phyloP scores from a whole-genome alignment of 2,113 vertebrate genomes.

The Hippoglossus stenolepis region DNA sequence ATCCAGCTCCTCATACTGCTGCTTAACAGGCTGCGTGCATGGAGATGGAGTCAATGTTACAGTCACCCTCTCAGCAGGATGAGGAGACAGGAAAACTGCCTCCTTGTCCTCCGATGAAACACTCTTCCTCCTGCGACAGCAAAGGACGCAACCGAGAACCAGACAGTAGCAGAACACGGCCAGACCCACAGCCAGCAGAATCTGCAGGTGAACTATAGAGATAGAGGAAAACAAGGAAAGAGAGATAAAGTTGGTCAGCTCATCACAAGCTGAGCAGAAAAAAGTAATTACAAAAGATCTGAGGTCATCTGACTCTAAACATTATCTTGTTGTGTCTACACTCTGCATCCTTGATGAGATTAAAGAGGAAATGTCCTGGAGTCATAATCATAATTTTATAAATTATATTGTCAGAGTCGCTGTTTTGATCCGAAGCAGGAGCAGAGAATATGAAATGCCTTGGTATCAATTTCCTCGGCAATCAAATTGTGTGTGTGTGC shows the following conservation, averaged over 20 bases:
- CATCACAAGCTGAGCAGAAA: neutral
- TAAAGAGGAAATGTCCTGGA: conserved; percentile 72
- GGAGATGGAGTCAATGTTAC: conserved; percentile 69
- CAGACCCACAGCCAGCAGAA: conserved; percentile 80
- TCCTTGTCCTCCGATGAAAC: conserved; percentile 65
- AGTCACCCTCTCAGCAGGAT: conserved; percentile 41
- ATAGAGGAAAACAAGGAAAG: conserved; percentile 33
- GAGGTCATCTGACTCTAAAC: conserved; percentile 14
- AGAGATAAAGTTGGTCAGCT: neutral
- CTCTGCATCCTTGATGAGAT: conserved; percentile 58
- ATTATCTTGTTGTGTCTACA: conserved; percentile 55
- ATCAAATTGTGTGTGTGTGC: conserved; percentile 1
- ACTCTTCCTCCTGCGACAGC: conserved; percentile 71
- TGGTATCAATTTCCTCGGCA: conserved; percentile 16
- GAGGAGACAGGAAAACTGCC: conserved; percentile 48
- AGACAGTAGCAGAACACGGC: conserved; percentile 84
- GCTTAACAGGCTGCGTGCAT: conserved; percentile 74
- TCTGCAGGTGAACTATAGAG: conserved; percentile 80
- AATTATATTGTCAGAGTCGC: conserved; percentile 39
- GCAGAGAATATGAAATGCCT: neutral
- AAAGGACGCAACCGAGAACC: conserved; percentile 83
- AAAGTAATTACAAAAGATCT: conserved; percentile 30
- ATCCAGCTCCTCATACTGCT: conserved; percentile 74
- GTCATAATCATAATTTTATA: conserved; percentile 57
- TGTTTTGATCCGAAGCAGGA: conserved; percentile 52